Base-by-base conservation (phyloP, 37 sponge, comb jelly and placozoan species). In the Aplysina aerophoba region DNA sequence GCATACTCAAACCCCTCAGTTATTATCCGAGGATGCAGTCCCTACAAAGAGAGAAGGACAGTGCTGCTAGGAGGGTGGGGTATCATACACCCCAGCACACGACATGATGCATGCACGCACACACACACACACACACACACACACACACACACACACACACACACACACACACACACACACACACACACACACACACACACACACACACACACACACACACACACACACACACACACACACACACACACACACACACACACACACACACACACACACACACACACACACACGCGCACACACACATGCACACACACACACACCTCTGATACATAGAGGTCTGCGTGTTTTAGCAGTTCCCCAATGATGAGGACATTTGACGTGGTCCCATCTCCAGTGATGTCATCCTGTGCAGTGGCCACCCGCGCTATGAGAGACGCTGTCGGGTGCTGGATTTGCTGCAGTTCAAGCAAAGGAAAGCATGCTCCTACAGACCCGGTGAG, bases 371-470 rank as follows among this genome's bases (percentile, higher is more conserved):
- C 99, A 90, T 94, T 96, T 31, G 99, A 99, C 0, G 99, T 99
- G 15, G 99, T 99, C 0, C 99, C 99, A 88, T 99, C 99, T 40
- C 99, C 99, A 24, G 99, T 99, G 37, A 97, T 95, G 65, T 97
- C 96, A 87, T 99, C 99, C 95, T 98, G 86, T 16, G 99, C 99
- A 50, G 99, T 99, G 58, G 97, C 96, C 21, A 93, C 97, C 55
- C 94, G 60, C 34, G 99, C 99, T 41, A 99, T 97, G 30, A 99
- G 91, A 65, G 99, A 95, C 0, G 99, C 99, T 28, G 99, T 99
- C 2, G 99, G 99, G 80, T 99, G 97, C 72, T 99, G 99, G 39
- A 99, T 97, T 93, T 99, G 99, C 97, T 96, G 65, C 25, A 78
- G 16, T 37, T 35, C 82, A 17, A 69, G 6, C 4, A 69, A 27